Base-by-base conservation (phyloP, 2,797 vertebrate genomes). In the Glyptemys insculpta region DNA sequence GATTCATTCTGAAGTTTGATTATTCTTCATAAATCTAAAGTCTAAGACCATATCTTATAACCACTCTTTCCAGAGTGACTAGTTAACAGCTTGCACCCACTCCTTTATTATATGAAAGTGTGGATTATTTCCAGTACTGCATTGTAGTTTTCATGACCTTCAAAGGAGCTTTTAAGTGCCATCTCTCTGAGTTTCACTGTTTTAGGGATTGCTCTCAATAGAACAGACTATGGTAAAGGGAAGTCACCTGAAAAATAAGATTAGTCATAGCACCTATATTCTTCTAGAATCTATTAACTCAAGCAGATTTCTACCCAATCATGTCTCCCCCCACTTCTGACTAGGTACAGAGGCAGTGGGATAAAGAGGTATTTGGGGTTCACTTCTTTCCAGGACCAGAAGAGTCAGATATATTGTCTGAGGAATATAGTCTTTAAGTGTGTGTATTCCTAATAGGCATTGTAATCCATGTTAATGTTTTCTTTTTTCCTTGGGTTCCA, bases 271-370 rank as follows among this genome's bases (percentile, higher is more conserved):
- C 44, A 47, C 8, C 6, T 44, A 27, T 15, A 29, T 84, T 89
- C 53, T 56, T 65, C 85, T 44, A 34, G 91, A 88, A 95, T 78
- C 84, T 72, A 19, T 85, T 91, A 90, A 92, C 54, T 79, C 84
- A 56, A 81, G 62, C 76, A 56, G 44, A 37, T 79, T 85, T 90
- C 85, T 88, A 16, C 44, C 15, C 6, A 76, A 16, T 25, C 25
- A 16, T 76, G 11, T 47, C 25, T 16, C 25, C 16, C 8, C 18
- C 16, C 16, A 65, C 34, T 87, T 84, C 50, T 50, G 31, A 12
- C 79, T 54, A 1, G 50, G 54, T 50, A 4, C 52, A 68, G 37
- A 86, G 21, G 16, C 52, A 91, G 80, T 59, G 54, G 15, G 53
- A 29, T 27, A 19, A n/a, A 87, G 12, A 53, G 74, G 68, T 89